phyloP scores from a whole-genome alignment of 2,797 vertebrate species.

The Margarornis squamiger region DNA sequence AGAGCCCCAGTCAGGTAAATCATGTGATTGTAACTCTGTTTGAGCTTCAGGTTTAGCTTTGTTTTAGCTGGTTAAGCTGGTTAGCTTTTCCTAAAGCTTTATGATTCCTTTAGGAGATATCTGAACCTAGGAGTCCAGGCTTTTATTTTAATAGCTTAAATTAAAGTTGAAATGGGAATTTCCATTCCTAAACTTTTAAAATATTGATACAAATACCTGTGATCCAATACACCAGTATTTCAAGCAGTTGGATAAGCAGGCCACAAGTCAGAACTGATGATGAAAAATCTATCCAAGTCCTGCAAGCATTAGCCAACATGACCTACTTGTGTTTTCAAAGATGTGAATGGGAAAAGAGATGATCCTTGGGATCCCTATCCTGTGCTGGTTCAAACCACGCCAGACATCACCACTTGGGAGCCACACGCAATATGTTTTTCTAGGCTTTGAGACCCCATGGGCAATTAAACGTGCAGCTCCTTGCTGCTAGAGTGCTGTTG shows the following conservation, averaged over 20 bases:
- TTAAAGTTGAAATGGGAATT: background rate
- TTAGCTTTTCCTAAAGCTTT: background rate
- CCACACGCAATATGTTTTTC: accelerated
- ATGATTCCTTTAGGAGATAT: background rate
- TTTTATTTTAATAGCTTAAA: background rate
- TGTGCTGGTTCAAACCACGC: background rate
- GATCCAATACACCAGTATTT: background rate
- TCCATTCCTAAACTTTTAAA: background rate
- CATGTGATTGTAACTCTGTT: background rate
- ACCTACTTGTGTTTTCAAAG: background rate
- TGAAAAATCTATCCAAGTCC: background rate
- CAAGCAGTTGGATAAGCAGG: background rate
- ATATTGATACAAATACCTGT: background rate
- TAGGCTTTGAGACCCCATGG: background rate
- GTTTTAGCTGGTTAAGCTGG: background rate
- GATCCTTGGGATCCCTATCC: background rate
- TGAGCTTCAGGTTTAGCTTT: background rate
- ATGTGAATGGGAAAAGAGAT: accelerated
- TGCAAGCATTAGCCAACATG: background rate
- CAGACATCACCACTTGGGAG: background rate
- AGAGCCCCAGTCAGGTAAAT: background rate
- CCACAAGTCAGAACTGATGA: background rate
- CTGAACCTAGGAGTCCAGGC: background rate
- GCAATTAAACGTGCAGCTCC: background rate
- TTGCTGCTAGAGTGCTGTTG: background rate